phyloP scores from a whole-genome alignment of 2,888 invertebrate species.

The Latrodectus hesperus region DNA sequence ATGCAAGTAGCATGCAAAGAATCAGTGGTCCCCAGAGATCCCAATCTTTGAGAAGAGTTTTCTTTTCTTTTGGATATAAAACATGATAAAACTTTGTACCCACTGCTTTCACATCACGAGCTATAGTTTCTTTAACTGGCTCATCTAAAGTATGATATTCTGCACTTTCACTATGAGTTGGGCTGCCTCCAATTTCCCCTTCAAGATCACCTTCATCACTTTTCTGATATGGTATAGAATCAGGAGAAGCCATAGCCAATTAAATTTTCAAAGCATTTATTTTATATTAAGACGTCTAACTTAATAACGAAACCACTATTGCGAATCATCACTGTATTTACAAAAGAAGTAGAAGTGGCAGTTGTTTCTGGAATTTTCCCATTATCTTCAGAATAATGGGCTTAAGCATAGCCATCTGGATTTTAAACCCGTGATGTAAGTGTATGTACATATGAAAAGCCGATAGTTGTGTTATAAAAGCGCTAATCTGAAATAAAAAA shows the following conservation, averaged over 20 bases:
- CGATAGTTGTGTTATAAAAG: too few relatives aligned
- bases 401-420: too few relatives aligned
- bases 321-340: background rate
- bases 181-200: constrained; percentile 57
- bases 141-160: constrained; percentile 95
- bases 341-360: background rate
- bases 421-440: too few relatives aligned
- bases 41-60: constrained; percentile 96
- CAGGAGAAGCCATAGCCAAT: constrained; percentile 44
- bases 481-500: too few relatives aligned
- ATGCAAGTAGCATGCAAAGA: constrained; percentile 96
- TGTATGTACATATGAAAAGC: too few relatives aligned
- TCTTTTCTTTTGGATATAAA: constrained; percentile 93
- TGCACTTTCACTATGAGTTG: constrained; percentile 17
- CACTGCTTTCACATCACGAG: constrained; percentile 94
- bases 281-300: too few relatives aligned
- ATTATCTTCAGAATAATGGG: too few relatives aligned
- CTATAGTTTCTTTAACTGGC: constrained; percentile 94
- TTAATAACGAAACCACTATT: background rate
- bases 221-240: constrained; percentile 51
- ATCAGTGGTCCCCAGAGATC: constrained; percentile 98
- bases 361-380: too few relatives aligned
- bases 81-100: constrained; percentile 96
- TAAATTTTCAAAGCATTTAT: background rate
- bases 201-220: constrained; percentile 52